A percentile compares a stretch with the other conserved stretches of the same genome.
Conservation (phyloP, 1,140 invertebrate genomes). For the Pogonus chalceus region DNA sequence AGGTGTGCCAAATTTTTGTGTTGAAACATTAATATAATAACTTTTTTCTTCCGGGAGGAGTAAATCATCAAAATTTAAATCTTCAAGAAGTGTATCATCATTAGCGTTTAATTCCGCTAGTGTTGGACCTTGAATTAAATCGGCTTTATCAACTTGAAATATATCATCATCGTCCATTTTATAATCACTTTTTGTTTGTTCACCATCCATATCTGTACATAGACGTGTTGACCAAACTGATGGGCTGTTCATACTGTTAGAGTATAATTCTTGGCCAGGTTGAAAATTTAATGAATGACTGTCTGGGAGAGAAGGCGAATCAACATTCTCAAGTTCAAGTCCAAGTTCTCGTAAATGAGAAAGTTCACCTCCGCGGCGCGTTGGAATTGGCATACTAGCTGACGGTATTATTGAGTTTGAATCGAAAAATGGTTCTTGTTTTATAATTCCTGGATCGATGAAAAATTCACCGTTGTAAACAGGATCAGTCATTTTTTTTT, state of each 20-base stretch:
- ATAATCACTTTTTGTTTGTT: conserved; percentile 47
- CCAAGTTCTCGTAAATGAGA: conserved; percentile 39
- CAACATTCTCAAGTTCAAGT: conserved; percentile 38
- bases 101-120: conserved; percentile 79
- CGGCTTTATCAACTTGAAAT: conserved; percentile 79
- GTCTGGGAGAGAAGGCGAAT: conserved; percentile 36
- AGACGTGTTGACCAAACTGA: conserved; percentile 36
- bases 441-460: conserved; percentile 37
- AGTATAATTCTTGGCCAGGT: conserved; percentile 30
- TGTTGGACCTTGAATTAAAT: conserved; percentile 72
- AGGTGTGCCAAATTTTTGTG: conserved; percentile 9
- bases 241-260: conserved; percentile 34
- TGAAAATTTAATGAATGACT: conserved; percentile 14
- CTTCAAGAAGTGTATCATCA: conserved; percentile 67
- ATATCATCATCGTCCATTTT: conserved; percentile 80
- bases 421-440: conserved; percentile 35
- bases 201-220: conserved; percentile 20
- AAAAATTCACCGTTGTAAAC: conserved; percentile 33
- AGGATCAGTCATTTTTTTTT: conserved; percentile 25
- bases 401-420: conserved; percentile 32
- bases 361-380: conserved; percentile 29
- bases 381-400: conserved; percentile 49
- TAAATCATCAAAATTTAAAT: conserved; percentile 77
- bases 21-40: conserved; percentile 21
- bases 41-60: conserved; percentile 58